Percentiles rank a stretch among this genome's conserved stretches.
These are phyloP conservation scores for Morpho deidamia DNA, from an alignment of 2,888 invertebrate species.

Conservation along the genomic window DNA sequence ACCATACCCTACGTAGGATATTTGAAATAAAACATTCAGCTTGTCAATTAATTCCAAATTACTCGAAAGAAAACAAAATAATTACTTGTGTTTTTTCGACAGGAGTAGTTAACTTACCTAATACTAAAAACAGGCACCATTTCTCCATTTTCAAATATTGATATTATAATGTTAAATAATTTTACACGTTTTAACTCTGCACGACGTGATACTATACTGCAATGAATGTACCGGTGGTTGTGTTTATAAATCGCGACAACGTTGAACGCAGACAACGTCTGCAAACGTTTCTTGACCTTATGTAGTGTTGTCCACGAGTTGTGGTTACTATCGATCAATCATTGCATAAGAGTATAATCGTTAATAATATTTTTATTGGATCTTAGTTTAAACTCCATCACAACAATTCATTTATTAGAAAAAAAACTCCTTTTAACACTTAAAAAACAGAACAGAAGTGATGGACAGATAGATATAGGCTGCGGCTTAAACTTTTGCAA, in stretches of 20 bases:
- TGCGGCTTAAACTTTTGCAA: too few species aligned
- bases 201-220: conserved; percentile 11
- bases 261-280: too few species aligned
- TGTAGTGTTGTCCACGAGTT: conserved; percentile 12
- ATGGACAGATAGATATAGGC: too few species aligned
- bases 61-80: not conserved
- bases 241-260: conserved; percentile 18
- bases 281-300: not conserved
- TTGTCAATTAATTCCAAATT: too few species aligned
- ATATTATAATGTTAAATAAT: not conserved
- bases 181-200: not conserved
- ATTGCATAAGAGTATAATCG: not conserved
- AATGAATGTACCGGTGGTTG: conserved; percentile 3
- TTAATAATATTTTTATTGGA: too few species aligned
- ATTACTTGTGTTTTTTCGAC: not conserved
- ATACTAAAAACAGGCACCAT: conserved; percentile 13
- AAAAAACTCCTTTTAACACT: too few species aligned
- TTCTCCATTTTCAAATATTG: conserved; percentile 17
- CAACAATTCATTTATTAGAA: too few species aligned
- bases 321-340: conserved; percentile 10
- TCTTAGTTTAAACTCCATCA: too few species aligned
- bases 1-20: too few species aligned
- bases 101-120: conserved; percentile 19
- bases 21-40: too few species aligned
- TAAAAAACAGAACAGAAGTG: too few species aligned